phyloP scores from a whole-genome alignment of 2,113 vertebrate species.

The Peromyscus polionotus region DNA sequence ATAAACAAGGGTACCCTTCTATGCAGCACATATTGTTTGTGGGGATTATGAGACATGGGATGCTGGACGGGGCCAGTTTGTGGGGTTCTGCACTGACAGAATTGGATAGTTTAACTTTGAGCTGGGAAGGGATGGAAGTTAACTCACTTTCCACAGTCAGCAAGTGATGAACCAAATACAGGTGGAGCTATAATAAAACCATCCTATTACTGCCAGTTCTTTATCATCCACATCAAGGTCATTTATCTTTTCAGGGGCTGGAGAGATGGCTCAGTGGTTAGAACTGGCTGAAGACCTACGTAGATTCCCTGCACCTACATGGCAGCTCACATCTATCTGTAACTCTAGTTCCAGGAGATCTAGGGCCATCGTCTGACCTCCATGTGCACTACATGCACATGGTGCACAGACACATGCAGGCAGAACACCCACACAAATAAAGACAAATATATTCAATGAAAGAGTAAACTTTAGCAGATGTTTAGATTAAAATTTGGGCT shows the following conservation, averaged over 20 bases:
- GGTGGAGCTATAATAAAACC: background rate
- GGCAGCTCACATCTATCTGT: background rate
- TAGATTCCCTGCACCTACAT: background rate
- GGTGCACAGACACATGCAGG: background rate
- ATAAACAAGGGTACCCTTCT: background rate
- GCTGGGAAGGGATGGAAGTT: background rate
- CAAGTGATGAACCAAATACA: background rate
- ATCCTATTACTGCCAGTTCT: background rate
- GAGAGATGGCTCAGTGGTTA: background rate
- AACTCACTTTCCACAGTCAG: background rate
- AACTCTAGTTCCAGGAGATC: background rate
- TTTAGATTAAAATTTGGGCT: constrained; percentile 13
- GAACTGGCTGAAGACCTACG: too few relatives aligned
- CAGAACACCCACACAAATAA: background rate
- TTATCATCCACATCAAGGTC: constrained; percentile 38
- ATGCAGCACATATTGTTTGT: background rate
- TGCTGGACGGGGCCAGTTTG: background rate
- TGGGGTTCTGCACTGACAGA: background rate
- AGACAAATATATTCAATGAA: background rate
- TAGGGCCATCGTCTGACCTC: background rate
- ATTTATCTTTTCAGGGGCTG: background rate
- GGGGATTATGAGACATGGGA: background rate
- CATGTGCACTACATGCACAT: background rate
- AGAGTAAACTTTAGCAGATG: constrained; percentile 51
- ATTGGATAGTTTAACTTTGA: background rate